Evolutionary conservation across 2,113 vertebrate genomes (phyloP).

Genomic region (Chroicocephalus ridibundus): DNA sequence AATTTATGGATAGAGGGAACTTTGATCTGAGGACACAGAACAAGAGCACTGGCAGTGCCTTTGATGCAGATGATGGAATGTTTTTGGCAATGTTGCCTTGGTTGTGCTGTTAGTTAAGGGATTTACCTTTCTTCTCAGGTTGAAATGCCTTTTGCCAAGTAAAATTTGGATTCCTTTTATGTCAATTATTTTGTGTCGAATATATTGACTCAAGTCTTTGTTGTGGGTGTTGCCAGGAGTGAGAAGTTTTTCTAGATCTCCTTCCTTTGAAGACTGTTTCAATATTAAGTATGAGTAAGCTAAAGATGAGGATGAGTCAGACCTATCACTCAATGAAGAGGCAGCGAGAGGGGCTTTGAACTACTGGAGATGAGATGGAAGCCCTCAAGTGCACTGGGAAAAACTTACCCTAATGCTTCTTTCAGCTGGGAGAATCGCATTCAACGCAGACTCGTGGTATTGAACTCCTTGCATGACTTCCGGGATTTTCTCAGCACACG

Average conservation of each 20-base stretch:
- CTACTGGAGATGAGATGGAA: not conserved
- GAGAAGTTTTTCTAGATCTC: not conserved
- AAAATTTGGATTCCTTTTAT: not conserved
- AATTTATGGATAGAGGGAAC: not conserved
- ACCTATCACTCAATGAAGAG: not conserved
- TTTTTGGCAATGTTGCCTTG: not conserved
- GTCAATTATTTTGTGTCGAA: not conserved
- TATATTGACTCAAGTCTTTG: not conserved
- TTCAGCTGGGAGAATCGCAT: not conserved
- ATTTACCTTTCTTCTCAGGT: conserved; percentile 10
- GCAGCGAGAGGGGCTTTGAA: not conserved
- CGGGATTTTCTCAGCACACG: accelerated
- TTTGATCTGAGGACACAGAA: not conserved
- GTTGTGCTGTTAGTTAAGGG: not conserved
- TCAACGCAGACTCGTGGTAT: not conserved
- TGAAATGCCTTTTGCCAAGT: not conserved
- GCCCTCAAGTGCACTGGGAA: not conserved
- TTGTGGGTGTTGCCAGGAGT: not conserved
- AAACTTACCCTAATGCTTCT: not conserved
- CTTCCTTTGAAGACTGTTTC: not conserved
- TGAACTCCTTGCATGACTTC: no score
- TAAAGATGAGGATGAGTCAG: conserved; percentile 29
- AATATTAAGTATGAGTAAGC: conserved; percentile 14
- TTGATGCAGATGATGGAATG: not conserved
- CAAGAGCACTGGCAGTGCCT: not conserved